phyloP scores from a whole-genome alignment of 2,113 vertebrate genomes.

The Paradoxurus hermaphroditus region DNA sequence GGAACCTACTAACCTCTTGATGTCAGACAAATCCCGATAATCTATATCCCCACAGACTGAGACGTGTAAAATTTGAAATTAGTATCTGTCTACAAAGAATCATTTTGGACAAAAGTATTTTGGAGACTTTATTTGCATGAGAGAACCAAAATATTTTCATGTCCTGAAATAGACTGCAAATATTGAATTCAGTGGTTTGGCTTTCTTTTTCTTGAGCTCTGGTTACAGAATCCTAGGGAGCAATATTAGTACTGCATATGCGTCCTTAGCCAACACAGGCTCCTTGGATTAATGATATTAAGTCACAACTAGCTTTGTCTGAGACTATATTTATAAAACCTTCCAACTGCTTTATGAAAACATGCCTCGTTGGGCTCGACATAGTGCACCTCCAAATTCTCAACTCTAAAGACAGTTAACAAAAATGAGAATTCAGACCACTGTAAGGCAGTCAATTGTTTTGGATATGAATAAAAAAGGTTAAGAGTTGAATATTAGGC shows the following conservation, averaged over 20 bases:
- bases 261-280: background rate
- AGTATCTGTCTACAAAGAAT: conserved; percentile 15
- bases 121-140: conserved; percentile 51
- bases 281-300: conserved; percentile 39
- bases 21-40: background rate
- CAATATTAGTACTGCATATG: conserved; percentile 25
- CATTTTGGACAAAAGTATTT: conserved; percentile 42
- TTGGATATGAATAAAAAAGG: background rate
- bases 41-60: background rate
- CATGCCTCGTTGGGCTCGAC: background rate
- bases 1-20: background rate
- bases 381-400: background rate
- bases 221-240: conserved; percentile 54
- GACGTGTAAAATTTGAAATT: conserved; percentile 18
- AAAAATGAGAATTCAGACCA: conserved; percentile 24
- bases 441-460: background rate
- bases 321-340: conserved; percentile 36
- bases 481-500: background rate
- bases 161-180: conserved; percentile 61
- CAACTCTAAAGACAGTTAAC: background rate
- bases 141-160: conserved; percentile 68
- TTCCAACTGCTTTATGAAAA: conserved; percentile 52
- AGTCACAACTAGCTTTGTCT: conserved; percentile 12
- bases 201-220: conserved; percentile 48
- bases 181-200: conserved; percentile 74